Base-by-base conservation (phyloP, 2,113 vertebrate species). In the Oreochromis aureus region DNA sequence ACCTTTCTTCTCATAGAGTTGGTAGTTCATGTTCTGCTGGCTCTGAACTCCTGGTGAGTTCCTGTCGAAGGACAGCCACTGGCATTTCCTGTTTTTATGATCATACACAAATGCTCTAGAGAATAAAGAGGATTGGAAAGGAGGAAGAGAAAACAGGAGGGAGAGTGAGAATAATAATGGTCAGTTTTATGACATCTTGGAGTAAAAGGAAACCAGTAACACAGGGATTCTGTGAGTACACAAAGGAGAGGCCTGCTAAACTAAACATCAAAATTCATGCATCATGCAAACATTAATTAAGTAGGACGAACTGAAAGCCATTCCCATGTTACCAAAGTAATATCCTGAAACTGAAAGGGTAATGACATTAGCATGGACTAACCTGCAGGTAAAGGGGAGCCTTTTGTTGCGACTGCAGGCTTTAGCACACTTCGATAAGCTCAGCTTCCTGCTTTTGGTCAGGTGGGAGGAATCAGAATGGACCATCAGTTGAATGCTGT, bases 1-100 rank as follows among this genome's bases (percentile, higher is more conserved):
- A 99, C 99, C 99, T 99, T 99, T 99, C 93, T 98, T 99, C 95
- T 99, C 97, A 94, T 98, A 99, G 71, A 99, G 98, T 93, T 99
- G 97, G 92, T 97, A 98, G 85, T 97, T 96, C 91, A 97, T 96
- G 95, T 98, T 97, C 87, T 96, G 96, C 71, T 97, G 97, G 71
- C 94, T 97, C 92, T 96, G 97, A 91, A 96, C 96, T 95, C 97
- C 97, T 94, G 95, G 96, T 82, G 98, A 97, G 96, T 98, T 96
- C 93, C 96, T 98, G 94, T 98, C 98, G 89, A 98, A 99, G 89
- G 98, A 98, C 85, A 99, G 97, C 98, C 98, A 99, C 90, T 98
- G 97, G 95, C 99, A 99, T 94, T 95, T 97, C 92, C 94, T 96
- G 94, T 95, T 96, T 92, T 94, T 96, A 84, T 96, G 95, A 95